phyloP scores from a whole-genome alignment of 2,888 invertebrate species.

The Hecatera dysodea region DNA sequence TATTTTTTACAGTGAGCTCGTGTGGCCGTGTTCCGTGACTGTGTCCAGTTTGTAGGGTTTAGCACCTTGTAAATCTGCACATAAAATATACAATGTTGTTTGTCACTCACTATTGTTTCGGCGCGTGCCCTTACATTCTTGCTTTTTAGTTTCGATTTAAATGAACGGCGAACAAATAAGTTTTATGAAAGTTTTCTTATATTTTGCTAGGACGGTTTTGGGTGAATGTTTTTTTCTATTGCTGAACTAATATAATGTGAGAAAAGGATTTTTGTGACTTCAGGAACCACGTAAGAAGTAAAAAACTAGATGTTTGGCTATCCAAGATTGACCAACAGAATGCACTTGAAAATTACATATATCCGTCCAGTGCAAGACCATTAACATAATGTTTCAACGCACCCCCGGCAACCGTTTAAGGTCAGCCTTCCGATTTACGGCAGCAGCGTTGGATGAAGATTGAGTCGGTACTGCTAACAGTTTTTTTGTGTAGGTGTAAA shows the following conservation, averaged over 20 bases:
- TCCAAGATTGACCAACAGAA: background rate
- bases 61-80: slow-evolving; percentile 85
- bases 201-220: slow-evolving; percentile 5
- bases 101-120: slow-evolving; percentile 74
- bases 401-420: slow-evolving; percentile 68
- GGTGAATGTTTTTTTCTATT: no score
- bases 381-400: slow-evolving; percentile 62
- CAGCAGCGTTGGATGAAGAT: slow-evolving; percentile 79
- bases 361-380: slow-evolving; percentile 23
- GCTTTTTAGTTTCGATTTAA: slow-evolving; percentile 71
- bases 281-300: background rate
- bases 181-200: slow-evolving; percentile 26
- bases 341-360: background rate
- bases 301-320: background rate
- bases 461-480: slow-evolving; percentile 84
- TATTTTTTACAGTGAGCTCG: slow-evolving; percentile 61
- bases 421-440: slow-evolving; percentile 78
- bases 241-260: no score
- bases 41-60: slow-evolving; percentile 77
- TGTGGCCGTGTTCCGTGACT: slow-evolving; percentile 81
- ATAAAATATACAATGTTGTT: slow-evolving; percentile 88
- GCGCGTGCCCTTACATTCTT: slow-evolving; percentile 72
- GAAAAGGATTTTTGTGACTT: background rate
- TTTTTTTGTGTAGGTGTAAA: slow-evolving; percentile 90
- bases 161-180: slow-evolving; percentile 63